Percentiles rank a stretch among this genome's conserved stretches.
Evolutionary conservation across 1,140 invertebrate species (phyloP).

Genomic region (Meloidogyne floridensis): DNA sequence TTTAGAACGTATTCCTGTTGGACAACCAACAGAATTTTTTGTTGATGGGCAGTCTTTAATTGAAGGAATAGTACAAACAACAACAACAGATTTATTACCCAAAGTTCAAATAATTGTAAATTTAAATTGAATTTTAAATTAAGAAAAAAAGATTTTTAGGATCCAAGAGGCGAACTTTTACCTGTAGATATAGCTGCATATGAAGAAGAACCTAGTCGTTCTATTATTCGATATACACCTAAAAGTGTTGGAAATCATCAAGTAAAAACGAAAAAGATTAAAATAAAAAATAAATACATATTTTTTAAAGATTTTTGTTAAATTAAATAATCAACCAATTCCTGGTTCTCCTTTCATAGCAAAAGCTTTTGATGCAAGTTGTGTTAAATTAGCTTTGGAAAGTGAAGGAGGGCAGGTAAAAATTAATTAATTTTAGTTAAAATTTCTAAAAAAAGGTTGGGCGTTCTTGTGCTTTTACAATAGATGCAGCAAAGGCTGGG

Average conservation of each 20-base stretch:
- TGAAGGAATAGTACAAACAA: not conserved
- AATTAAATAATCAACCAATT: slow-evolving; percentile 79
- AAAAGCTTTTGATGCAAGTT: slow-evolving; percentile 89
- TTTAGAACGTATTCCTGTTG: slow-evolving; percentile 75
- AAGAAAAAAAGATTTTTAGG: slow-evolving; percentile 67
- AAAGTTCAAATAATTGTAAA: slow-evolving; percentile 33
- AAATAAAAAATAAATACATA: too few relatives aligned
- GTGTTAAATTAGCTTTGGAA: slow-evolving; percentile 86
- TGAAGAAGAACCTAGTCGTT: slow-evolving; percentile 60
- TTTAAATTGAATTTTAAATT: slow-evolving; percentile 65
- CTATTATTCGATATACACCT: slow-evolving; percentile 79
- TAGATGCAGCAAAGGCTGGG: slow-evolving; percentile 70
- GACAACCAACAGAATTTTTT: slow-evolving; percentile 31
- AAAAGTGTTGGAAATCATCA: slow-evolving; percentile 77
- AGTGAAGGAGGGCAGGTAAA: slow-evolving; percentile 71
- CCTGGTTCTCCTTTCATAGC: slow-evolving; percentile 90
- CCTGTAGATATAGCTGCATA: slow-evolving; percentile 44
- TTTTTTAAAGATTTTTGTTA: slow-evolving; percentile 88
- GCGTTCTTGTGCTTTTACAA: slow-evolving; percentile 66
- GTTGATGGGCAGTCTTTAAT: slow-evolving; percentile 10
- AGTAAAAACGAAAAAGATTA: slow-evolving; percentile 18
- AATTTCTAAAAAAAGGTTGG: slow-evolving; percentile 72
- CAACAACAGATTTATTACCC: slow-evolving; percentile 9
- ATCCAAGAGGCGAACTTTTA: slow-evolving; percentile 44
- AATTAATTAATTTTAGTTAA: not conserved